A percentile compares a stretch with the other conserved stretches of the same genome.
These are phyloP conservation scores for Lagocephalus sceleratus DNA, from an alignment of 2,797 vertebrate species.

Conservation along the genomic window DNA sequence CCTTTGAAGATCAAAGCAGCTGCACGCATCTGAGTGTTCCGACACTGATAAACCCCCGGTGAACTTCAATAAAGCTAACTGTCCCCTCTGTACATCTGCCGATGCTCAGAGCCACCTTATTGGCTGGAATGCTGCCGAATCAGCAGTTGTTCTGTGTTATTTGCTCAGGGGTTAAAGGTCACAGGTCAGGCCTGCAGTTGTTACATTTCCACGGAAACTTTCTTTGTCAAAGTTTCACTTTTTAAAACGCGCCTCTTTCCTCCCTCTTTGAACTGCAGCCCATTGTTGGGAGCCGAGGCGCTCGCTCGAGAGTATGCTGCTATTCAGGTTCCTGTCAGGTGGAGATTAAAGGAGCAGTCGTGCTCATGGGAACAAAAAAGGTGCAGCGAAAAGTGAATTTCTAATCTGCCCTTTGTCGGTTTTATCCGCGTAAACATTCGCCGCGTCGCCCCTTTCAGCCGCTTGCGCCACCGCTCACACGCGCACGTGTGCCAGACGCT, in stretches of 20 bases:
- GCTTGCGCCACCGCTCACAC: not conserved
- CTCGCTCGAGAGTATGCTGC: conserved; percentile 49
- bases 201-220: conserved; percentile 2
- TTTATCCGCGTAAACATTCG: not conserved
- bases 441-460: not conserved
- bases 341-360: conserved; percentile 27
- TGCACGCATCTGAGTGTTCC: conserved; percentile 56
- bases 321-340: conserved; percentile 48
- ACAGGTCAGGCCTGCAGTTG: no score
- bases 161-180: not conserved
- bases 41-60: conserved; percentile 65
- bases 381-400: not conserved
- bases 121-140: conserved; percentile 13
- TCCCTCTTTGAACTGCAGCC: not conserved
- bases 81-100: conserved; percentile 50
- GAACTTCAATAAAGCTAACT: conserved; percentile 73
- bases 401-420: conserved; percentile 2
- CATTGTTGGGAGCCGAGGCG: conserved; percentile 44
- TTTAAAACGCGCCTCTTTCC: not conserved
- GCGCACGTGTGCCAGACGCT: not conserved
- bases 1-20: conserved; percentile 80
- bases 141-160: conserved; percentile 1
- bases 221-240: not conserved
- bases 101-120: conserved; percentile 1
- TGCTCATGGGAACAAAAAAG: conserved; percentile 15